Evolutionary conservation across 2,888 invertebrate genomes (phyloP), one percentile per base, ranked within the genome.

Genomic region (Cataglyphis altisquamis): DNA sequence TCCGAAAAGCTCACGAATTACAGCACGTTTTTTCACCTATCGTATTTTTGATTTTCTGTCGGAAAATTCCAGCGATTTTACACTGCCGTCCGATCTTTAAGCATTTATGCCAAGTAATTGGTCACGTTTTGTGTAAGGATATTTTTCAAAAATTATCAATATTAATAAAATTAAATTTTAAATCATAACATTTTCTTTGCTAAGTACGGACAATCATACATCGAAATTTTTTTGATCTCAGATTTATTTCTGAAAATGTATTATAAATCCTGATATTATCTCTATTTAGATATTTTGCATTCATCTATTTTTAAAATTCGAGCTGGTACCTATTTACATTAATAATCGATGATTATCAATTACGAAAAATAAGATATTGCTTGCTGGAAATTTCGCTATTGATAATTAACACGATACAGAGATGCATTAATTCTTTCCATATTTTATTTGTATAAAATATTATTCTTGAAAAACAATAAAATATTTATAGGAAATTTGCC

Each of bases 1-100:
- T 68, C 48, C 2, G 39, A 72, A 84, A 89, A 86, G 83, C 82
- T 80, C 77, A n/a, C 25, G 6, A 75, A 64, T 66, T 63, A 12
- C 29, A 32, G 48, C 32, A 15, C 57, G 48, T 62, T 78, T 25
- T 88, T 88, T 83, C 63, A 25, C 48, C 3, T 18, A 3, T 15
- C 48, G 15, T 5, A 45, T 15, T 29, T 39, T 21, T 39, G 6
- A 21, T 32, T 5, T 32, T 45, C 32, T 41, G 1, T 41, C 4
- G 29, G 21, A n/a, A 45, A 70, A 36, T 36, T 60, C 8, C 10
- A 29, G 8, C 41, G 4, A n/a, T 60, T 57, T 64, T 67, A 39
- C 52, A 15, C 5, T 25, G 10, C 12, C 48, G 6, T 48, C 1
- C 18, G 18, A 48, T 48, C 8, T 52, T n/a, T 8, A 2, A n/a